These are phyloP conservation scores for Hesperophylax magnus DNA, from an alignment of 1,140 invertebrate species.

Conservation along the genomic window DNA sequence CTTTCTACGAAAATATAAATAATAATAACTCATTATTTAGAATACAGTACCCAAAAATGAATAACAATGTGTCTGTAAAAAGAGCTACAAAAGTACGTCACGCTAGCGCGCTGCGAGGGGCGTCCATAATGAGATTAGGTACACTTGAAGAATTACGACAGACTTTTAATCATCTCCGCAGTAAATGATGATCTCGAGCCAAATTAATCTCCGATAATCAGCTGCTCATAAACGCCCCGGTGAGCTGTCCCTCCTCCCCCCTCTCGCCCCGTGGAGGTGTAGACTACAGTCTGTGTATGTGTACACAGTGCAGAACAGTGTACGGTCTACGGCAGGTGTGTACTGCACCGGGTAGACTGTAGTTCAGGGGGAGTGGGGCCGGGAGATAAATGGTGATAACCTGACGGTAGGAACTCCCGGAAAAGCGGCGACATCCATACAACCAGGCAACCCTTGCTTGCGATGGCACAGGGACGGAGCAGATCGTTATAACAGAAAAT, in stretches of 20 bases:
- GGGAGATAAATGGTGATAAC: conserved; percentile 17
- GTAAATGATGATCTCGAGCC: conserved; percentile 5
- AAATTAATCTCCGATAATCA: conserved; percentile 30
- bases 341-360: too few species aligned
- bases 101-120: background rate
- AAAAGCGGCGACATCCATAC: conserved; percentile 22
- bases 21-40: too few species aligned
- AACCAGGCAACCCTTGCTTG: background rate
- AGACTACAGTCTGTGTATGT: too few species aligned
- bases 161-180: conserved; percentile 15
- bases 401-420: conserved; percentile 15
- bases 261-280: too few species aligned
- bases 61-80: too few species aligned
- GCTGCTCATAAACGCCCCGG: background rate
- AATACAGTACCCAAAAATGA: too few species aligned
- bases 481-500: too few species aligned
- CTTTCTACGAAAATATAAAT: too few species aligned
- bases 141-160: conserved; percentile 1
- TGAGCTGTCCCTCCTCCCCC: background rate
- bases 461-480: too few species aligned
- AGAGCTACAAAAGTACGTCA: background rate
- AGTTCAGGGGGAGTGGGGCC: too few species aligned
- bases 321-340: too few species aligned
- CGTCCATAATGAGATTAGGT: conserved; percentile 1
- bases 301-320: too few species aligned